Evolutionary conservation across 64 coral and sea anemone species (phyloP).

Genomic region (Montipora sp.): DNA sequence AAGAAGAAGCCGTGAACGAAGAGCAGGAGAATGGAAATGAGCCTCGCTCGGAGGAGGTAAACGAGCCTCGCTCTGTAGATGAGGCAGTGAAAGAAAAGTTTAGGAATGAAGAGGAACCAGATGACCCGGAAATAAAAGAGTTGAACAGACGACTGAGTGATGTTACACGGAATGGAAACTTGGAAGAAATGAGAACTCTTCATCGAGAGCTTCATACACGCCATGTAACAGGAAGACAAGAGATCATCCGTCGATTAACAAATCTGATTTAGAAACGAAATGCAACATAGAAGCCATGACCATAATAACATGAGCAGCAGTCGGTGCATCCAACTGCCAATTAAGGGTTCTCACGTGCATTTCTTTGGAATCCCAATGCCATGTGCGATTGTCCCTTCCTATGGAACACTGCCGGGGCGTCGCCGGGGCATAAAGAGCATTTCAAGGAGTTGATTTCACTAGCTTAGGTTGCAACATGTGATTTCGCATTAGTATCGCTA

Average conservation of each 20-base stretch:
- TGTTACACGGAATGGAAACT: not conserved
- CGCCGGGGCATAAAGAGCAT: no score
- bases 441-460: no score
- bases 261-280: constrained; percentile 15
- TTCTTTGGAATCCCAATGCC: no score
- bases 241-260: not conserved
- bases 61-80: not conserved
- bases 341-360: no score
- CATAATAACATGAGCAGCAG: not conserved
- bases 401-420: no score
- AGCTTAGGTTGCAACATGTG: no score
- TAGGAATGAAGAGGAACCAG: not conserved
- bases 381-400: no score
- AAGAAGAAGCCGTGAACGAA: not conserved
- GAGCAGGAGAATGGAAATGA: not conserved
- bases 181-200: constrained; percentile 45
- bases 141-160: not conserved
- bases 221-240: constrained; percentile 36
- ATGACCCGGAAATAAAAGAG: constrained; percentile 55
- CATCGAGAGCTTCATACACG: constrained; percentile 21
- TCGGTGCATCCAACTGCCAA: not conserved
- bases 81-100: not conserved
- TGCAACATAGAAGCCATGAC: not conserved
- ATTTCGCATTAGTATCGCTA: no score
- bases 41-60: not conserved